Conservation (phyloP, 2,888 invertebrate species). For the Patella pellucida region DNA sequence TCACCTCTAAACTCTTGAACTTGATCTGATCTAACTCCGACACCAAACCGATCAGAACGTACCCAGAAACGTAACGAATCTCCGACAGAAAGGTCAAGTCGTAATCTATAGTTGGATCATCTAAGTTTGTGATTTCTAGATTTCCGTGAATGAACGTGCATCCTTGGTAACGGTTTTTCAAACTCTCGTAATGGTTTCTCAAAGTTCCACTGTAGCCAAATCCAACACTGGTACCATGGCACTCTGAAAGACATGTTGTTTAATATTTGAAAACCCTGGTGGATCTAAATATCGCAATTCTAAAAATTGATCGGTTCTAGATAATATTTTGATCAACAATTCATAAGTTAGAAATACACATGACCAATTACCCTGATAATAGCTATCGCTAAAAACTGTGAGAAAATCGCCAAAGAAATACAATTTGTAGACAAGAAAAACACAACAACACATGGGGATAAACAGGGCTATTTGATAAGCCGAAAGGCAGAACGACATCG, state of each 20-base stretch:
- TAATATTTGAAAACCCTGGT: too few relatives aligned
- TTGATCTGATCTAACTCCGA: slow-evolving; percentile 85
- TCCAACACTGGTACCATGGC: slow-evolving; percentile 54
- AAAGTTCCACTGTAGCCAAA: slow-evolving; percentile 54
- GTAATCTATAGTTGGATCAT: slow-evolving; percentile 75
- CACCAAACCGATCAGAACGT: slow-evolving; percentile 86
- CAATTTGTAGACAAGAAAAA: too few relatives aligned
- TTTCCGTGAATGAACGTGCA: slow-evolving; percentile 99
- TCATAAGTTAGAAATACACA: too few relatives aligned
- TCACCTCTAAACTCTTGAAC: slow-evolving; percentile 82
- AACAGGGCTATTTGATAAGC: too few relatives aligned
- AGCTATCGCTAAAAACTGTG: too few relatives aligned
- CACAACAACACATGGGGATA: too few relatives aligned
- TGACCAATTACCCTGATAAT: too few relatives aligned
- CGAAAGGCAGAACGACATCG: too few relatives aligned
- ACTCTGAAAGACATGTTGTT: slow-evolving; percentile 41
- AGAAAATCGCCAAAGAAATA: too few relatives aligned
- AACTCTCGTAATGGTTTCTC: slow-evolving; percentile 55
- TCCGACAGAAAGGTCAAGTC: slow-evolving; percentile 93
- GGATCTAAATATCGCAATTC: too few relatives aligned
- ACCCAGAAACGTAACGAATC: slow-evolving; percentile 93
- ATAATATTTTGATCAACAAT: too few relatives aligned
- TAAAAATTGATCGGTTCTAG: too few relatives aligned
- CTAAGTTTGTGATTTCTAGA: slow-evolving; percentile 94
- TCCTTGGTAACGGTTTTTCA: slow-evolving; percentile 83